phyloP scores from a whole-genome alignment of 2,888 invertebrate genomes.

The Venusia cambrica region DNA sequence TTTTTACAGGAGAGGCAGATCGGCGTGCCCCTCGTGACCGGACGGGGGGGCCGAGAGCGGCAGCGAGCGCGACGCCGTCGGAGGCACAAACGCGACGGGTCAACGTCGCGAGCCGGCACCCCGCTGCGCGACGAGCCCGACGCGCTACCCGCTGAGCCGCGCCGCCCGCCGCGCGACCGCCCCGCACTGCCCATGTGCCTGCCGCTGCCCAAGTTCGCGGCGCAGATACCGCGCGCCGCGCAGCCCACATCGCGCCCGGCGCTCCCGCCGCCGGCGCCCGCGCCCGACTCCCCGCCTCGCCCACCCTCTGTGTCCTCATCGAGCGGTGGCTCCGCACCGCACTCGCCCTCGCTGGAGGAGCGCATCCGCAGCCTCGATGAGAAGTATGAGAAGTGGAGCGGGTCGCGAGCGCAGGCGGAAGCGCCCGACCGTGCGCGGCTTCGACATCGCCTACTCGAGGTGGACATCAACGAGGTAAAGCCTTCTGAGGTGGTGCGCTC shows the following conservation, averaged over 20 bases:
- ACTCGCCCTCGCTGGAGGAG: slow-evolving; percentile 91
- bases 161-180: slow-evolving; percentile 83
- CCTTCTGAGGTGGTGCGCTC: slow-evolving; percentile 97
- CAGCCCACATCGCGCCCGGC: slow-evolving; percentile 71
- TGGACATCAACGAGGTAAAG: slow-evolving; percentile 90
- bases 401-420: slow-evolving; percentile 81
- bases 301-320: slow-evolving; percentile 89
- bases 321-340: slow-evolving; percentile 86
- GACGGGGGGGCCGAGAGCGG: slow-evolving; percentile 51
- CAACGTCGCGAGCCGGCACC: slow-evolving; percentile 72
- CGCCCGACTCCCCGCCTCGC: slow-evolving; percentile 84
- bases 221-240: slow-evolving; percentile 81
- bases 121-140: slow-evolving; percentile 86
- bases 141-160: slow-evolving; percentile 88
- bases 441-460: slow-evolving; percentile 87
- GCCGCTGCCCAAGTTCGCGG: slow-evolving; percentile 94
- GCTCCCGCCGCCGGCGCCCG: slow-evolving; percentile 67
- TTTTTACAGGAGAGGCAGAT: slow-evolving; percentile 62
- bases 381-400: slow-evolving; percentile 94
- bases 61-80: slow-evolving; percentile 71
- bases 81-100: slow-evolving; percentile 72
- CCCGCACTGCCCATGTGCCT: slow-evolving; percentile 88
- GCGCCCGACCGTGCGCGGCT: slow-evolving; percentile 82
- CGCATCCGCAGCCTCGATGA: slow-evolving; percentile 95
- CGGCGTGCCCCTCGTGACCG: slow-evolving; percentile 55